Conservation (phyloP, 2,797 vertebrate species). For the Emydoidea blandingii region DNA sequence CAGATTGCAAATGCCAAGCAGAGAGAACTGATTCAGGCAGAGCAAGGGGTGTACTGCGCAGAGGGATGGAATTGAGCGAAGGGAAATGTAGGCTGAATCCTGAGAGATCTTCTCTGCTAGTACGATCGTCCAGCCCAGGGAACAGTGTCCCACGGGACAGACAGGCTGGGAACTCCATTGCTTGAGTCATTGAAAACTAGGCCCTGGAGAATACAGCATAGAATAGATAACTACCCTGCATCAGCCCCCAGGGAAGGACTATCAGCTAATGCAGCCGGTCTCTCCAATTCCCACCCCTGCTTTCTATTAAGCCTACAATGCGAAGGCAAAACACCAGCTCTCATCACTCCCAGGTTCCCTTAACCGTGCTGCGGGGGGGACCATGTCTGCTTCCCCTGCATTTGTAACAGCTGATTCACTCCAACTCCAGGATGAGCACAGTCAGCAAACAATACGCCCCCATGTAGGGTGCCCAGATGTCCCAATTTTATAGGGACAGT, state of each 20-base stretch:
- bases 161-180: background rate
- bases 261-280: background rate
- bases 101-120: background rate
- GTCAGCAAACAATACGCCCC: background rate
- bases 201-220: fast-evolving
- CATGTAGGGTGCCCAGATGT: too few species aligned
- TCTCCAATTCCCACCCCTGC: background rate
- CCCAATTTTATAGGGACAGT: too few species aligned
- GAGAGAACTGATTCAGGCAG: background rate
- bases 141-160: background rate
- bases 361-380: background rate
- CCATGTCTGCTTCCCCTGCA: background rate
- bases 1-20: background rate
- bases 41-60: background rate
- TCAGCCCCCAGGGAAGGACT: background rate
- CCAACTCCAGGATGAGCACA: background rate
- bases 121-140: background rate
- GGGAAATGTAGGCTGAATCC: background rate
- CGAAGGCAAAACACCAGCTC: background rate
- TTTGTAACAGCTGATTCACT: background rate
- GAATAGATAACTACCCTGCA: background rate
- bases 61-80: fast-evolving
- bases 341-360: background rate
- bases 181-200: background rate
- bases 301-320: background rate